A percentile compares a stretch with the other conserved stretches of the same genome.
phyloP scores from a whole-genome alignment of 2,113 vertebrate genomes.

The Anhinga anhinga region DNA sequence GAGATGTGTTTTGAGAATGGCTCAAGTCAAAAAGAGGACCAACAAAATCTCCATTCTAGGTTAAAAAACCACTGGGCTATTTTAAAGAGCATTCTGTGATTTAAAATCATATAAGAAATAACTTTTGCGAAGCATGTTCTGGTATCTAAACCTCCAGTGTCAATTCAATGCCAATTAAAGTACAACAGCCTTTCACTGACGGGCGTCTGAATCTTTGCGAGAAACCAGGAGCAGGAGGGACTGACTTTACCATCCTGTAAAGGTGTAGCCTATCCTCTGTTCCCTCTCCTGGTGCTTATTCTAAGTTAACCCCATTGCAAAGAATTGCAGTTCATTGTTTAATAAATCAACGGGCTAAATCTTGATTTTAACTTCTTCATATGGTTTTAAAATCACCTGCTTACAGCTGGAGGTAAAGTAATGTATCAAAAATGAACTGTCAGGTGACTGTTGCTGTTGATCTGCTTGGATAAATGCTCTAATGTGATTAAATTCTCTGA shows the following conservation, averaged over 20 bases:
- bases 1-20: slow-evolving; percentile 30
- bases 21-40: background rate
- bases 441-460: background rate
- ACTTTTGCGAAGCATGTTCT: background rate
- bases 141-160: background rate
- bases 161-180: background rate
- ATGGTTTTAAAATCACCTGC: background rate
- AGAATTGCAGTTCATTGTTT: background rate
- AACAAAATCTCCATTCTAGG: background rate
- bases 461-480: background rate
- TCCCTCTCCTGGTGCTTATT: background rate
- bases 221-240: background rate
- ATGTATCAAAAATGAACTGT: background rate
- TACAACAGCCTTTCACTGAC: background rate
- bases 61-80: background rate
- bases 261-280: background rate
- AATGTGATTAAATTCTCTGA: background rate
- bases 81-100: background rate
- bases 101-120: background rate
- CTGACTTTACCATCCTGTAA: background rate
- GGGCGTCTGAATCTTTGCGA: background rate
- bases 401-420: background rate
- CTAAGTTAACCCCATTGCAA: background rate
- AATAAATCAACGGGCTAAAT: background rate
- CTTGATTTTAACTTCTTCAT: background rate